A percentile compares a stretch with the other conserved stretches of the same genome.
phyloP scores from a whole-genome alignment of 2,797 vertebrate genomes.

The Chelon auratus region DNA sequence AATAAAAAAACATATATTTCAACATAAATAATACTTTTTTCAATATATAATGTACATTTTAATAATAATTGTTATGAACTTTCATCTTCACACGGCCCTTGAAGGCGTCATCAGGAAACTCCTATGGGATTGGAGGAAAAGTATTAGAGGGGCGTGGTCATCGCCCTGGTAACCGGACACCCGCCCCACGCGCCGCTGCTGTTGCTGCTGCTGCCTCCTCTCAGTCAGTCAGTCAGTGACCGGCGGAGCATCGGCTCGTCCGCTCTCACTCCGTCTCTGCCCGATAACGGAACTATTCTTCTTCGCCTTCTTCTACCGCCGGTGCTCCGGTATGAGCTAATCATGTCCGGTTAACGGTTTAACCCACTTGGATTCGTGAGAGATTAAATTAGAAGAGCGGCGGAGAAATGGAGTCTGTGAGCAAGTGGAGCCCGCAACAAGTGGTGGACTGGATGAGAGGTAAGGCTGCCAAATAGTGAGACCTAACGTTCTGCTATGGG shows the following conservation, averaged over 20 bases:
- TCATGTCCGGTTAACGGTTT: background rate
- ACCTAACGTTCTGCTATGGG: too few relatives aligned
- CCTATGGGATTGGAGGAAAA: constrained; percentile 16
- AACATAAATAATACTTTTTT: too few relatives aligned
- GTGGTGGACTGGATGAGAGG: constrained; percentile 84
- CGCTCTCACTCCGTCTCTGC: fast-evolving
- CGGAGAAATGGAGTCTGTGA: constrained; percentile 79
- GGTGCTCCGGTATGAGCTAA: background rate
- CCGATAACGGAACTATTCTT: background rate
- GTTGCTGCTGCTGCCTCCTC: background rate
- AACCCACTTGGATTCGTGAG: background rate
- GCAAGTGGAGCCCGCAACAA: constrained; percentile 77
- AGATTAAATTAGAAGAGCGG: background rate
- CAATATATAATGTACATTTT: too few relatives aligned
- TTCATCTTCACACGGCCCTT: background rate
- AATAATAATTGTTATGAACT: too few relatives aligned
- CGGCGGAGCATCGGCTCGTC: background rate
- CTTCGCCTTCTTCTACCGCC: too few relatives aligned
- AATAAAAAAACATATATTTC: too few relatives aligned
- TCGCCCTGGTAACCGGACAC: background rate
- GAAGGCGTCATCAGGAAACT: constrained; percentile 16
- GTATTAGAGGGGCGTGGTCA: constrained; percentile 1
- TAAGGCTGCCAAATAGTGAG: constrained; percentile 38
- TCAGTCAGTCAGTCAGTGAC: background rate
- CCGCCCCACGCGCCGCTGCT: constrained; percentile 10